Conservation (phyloP, 2,888 invertebrate genomes). For the Chrysina gloriosa region DNA sequence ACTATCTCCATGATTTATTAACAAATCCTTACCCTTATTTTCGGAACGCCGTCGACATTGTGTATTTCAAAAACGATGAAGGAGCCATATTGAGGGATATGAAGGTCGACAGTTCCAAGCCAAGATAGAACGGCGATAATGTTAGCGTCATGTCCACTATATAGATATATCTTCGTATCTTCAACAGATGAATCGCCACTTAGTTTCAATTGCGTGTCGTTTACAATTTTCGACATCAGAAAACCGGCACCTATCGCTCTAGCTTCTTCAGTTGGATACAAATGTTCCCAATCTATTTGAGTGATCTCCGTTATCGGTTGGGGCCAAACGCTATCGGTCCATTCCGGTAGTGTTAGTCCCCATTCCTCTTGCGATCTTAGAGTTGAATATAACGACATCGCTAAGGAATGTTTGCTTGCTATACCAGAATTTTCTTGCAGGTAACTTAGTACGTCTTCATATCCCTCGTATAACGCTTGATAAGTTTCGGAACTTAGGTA, state of each 20-base stretch:
- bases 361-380: slow-evolving; percentile 51
- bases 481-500: not conserved
- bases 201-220: slow-evolving; percentile 4
- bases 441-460: not conserved
- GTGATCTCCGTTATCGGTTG: slow-evolving; percentile 57
- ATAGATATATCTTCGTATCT: slow-evolving; percentile 54
- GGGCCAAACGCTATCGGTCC: slow-evolving; percentile 61
- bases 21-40: slow-evolving; percentile 1
- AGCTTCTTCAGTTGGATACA: slow-evolving; percentile 55
- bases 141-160: slow-evolving; percentile 69
- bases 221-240: slow-evolving; percentile 18
- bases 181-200: not conserved
- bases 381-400: not conserved
- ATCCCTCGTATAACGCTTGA: not conserved
- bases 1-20: too few species aligned
- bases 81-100: slow-evolving; percentile 55
- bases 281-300: slow-evolving; percentile 58
- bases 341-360: slow-evolving; percentile 60
- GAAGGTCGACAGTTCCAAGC: slow-evolving; percentile 63
- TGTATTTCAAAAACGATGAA: slow-evolving; percentile 54
- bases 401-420: slow-evolving; percentile 47
- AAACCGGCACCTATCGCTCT: slow-evolving; percentile 52
- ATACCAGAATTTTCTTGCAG: slow-evolving; percentile 31
- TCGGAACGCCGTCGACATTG: slow-evolving; percentile 58
- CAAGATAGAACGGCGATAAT: slow-evolving; percentile 65